Conservation (phyloP, 2,797 vertebrate species). For the Gallirallus australis region DNA sequence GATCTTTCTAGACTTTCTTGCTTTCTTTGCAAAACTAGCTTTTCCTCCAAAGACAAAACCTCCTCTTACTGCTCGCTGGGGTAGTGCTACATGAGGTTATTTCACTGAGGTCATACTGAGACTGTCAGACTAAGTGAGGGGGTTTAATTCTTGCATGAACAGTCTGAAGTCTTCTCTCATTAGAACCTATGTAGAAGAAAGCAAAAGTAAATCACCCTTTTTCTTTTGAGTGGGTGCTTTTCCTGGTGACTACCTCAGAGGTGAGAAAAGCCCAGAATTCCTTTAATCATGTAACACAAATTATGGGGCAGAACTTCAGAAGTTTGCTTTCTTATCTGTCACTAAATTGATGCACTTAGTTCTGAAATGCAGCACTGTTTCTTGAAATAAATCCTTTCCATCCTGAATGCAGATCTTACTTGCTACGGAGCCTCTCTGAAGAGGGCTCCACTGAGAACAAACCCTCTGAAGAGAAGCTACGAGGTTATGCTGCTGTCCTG, state of each 20-base stretch:
- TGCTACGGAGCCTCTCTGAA: slow-evolving; percentile 92
- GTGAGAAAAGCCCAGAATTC: background rate
- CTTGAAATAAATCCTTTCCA: background rate
- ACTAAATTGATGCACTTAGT: background rate
- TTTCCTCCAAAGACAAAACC: background rate
- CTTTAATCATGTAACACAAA: background rate
- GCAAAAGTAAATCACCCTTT: background rate
- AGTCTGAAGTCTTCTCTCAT: background rate
- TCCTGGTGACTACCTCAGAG: background rate
- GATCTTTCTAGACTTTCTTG: background rate
- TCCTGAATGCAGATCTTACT: slow-evolving; percentile 85
- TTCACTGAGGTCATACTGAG: background rate
- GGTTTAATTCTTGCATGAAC: background rate
- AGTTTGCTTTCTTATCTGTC: background rate
- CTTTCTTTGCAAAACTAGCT: background rate
- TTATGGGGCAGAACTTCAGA: background rate
- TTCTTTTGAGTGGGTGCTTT: background rate
- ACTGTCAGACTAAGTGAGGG: background rate
- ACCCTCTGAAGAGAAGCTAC: slow-evolving; percentile 88
- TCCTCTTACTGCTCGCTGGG: background rate
- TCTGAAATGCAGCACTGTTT: background rate
- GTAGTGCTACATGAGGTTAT: background rate
- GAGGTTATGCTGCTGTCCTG: slow-evolving; percentile 92
- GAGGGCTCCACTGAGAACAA: slow-evolving; percentile 87
- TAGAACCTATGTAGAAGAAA: slow-evolving; percentile 13